Evolutionary conservation across 2,113 vertebrate species (phyloP), one percentile per base, ranked within the genome.

Genomic region (Centropus bengalensis): DNA sequence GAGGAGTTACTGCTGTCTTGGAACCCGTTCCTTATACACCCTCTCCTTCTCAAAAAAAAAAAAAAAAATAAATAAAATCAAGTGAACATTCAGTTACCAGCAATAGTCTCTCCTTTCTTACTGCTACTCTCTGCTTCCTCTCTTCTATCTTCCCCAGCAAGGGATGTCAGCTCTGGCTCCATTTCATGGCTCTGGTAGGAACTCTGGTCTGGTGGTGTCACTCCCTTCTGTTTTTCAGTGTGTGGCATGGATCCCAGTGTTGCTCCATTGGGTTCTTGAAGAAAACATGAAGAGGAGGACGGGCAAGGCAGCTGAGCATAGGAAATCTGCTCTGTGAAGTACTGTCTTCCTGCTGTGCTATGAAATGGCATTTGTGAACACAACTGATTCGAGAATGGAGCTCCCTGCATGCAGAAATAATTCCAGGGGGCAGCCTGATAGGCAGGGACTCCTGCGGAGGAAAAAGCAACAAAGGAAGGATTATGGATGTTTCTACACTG

Each of bases 351-450:
- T n/a, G 55, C 92, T 13, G 5, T n/a, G 81, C 85, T 42, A 7
- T 88, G 12, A 82, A 79, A 83, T 5, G 63, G 62, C 42, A 93
- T 54, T 54, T 1, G 87, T 19, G 96, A 76, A 28, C 4, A 8
- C 36, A 83, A 2, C 24, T 92, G 86, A 49, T 52, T 62, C 1
- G 75, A 85, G 64, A 95, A 92, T 2, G 85, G 63, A 62, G 75
- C 75, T 68, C 49, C 96, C 54, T 95, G 94, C 33, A 77, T 2
- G 10, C 81, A 95, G 74, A 92, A 68, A 23, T 97, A 97, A 79
- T 76, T 93, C 97, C 97, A 97, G 32, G 86, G 33, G 47, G 89
- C 71, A n/a, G 93, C 20, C 3, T 94, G 93, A 71, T 92, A 96
- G 58, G 77, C 44, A 42, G 68, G 7, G 16, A 93, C 54, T n/a